A percentile compares a stretch with the other conserved stretches of the same genome.
phyloP scores from a whole-genome alignment of 1,140 invertebrate species.

The Monochamus saltuarius region DNA sequence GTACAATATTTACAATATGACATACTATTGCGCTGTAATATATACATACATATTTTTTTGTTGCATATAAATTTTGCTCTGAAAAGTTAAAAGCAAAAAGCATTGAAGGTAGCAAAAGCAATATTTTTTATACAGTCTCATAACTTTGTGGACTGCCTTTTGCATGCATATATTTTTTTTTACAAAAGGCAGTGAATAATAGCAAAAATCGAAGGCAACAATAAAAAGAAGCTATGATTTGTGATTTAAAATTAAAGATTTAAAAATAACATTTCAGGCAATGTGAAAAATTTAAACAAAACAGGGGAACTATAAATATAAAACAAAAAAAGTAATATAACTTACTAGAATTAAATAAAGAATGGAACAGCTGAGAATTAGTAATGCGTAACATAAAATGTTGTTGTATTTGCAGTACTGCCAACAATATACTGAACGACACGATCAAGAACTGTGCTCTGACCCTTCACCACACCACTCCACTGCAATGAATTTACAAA shows the following conservation, averaged over 20 bases:
- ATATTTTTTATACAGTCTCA: too few species aligned
- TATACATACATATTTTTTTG: too few species aligned
- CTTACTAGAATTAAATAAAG: slow-evolving; percentile 37
- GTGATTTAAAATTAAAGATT: slow-evolving; percentile 8
- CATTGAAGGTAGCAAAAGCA: too few species aligned
- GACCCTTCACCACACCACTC: slow-evolving; percentile 58
- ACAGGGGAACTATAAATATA: background rate
- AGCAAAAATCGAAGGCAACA: slow-evolving; percentile 4
- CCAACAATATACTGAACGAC: slow-evolving; percentile 62
- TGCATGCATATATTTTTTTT: too few species aligned
- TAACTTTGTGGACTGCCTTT: too few species aligned
- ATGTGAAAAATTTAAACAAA: slow-evolving; percentile 23
- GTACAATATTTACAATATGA: too few species aligned
- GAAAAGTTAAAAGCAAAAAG: too few species aligned
- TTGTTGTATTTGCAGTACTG: slow-evolving; percentile 59
- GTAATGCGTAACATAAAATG: slow-evolving; percentile 62
- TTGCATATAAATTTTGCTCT: too few species aligned
- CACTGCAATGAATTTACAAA: slow-evolving; percentile 32
- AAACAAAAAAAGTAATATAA: slow-evolving; percentile 16
- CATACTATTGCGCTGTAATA: too few species aligned
- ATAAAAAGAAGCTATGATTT: slow-evolving; percentile 7
- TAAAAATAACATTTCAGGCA: slow-evolving; percentile 2
- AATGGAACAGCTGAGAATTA: slow-evolving; percentile 47
- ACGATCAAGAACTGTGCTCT: slow-evolving; percentile 44
- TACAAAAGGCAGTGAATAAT: slow-evolving; percentile 5